Percentiles rank a stretch among this genome's conserved stretches.
Evolutionary conservation across 1,140 invertebrate species (phyloP).

Genomic region (Ceratosolen solmsi): DNA sequence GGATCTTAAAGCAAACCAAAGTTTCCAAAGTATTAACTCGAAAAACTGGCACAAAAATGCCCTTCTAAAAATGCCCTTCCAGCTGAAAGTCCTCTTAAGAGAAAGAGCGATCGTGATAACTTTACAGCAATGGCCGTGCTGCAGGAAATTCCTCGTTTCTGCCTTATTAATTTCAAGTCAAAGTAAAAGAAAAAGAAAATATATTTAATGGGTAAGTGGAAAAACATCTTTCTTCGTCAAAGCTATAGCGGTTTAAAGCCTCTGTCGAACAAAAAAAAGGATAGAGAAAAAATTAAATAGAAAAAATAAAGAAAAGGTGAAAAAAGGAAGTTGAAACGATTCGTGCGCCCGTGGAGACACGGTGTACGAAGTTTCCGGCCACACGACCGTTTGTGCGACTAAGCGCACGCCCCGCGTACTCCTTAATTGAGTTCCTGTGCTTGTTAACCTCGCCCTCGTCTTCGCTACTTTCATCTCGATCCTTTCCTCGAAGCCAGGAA

Average conservation of each 20-base stretch:
- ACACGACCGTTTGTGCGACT: not conserved
- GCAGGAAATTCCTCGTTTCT: slow-evolving; percentile 9
- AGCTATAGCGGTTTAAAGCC: not conserved
- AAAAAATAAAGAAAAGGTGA: not conserved
- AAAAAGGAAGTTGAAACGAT: slow-evolving; percentile 35
- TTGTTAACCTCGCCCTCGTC: slow-evolving; percentile 34
- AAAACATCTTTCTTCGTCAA: slow-evolving; percentile 36
- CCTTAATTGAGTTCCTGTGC: slow-evolving; percentile 44
- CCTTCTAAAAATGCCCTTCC: not conserved
- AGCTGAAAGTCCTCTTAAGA: not conserved
- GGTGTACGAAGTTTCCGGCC: slow-evolving; percentile 19
- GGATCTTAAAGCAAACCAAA: not conserved
- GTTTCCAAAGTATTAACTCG: not conserved
- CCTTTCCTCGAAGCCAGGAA: not conserved
- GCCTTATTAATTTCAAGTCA: slow-evolving; percentile 25
- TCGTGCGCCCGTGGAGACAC: not conserved
- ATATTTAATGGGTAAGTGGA: slow-evolving; percentile 4
- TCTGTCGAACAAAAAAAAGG: not conserved
- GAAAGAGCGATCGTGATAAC: slow-evolving; percentile 9
- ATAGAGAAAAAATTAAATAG: not conserved
- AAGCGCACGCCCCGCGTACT: slow-evolving; percentile 6
- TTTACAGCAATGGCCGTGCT: not conserved
- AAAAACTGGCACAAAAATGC: not conserved
- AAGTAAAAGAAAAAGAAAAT: not conserved
- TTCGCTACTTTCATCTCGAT: not conserved